A percentile compares a stretch with the other conserved stretches of the same genome.
These are phyloP conservation scores for Bostrychus sinensis DNA, from an alignment of 2,113 vertebrate species.

Conservation along the genomic window DNA sequence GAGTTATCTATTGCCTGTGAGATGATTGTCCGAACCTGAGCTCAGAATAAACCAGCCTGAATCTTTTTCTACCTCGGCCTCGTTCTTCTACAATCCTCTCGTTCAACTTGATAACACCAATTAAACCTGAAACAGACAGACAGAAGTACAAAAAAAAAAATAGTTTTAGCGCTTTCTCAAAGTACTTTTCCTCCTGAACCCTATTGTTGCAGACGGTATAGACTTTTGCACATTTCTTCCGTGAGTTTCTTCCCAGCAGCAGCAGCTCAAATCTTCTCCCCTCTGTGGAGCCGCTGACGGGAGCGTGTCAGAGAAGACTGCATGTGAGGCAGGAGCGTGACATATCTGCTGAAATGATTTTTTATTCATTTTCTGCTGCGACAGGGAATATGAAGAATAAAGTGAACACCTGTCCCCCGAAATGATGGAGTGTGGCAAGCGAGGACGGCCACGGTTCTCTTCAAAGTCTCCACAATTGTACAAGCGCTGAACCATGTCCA, in stretches of 20 bases:
- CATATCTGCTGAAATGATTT: slow-evolving; percentile 44
- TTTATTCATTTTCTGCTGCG: slow-evolving; percentile 20
- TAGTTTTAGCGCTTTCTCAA: too few relatives aligned
- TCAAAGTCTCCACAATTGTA: slow-evolving; percentile 39
- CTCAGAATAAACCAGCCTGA: too few relatives aligned
- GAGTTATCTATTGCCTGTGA: too few relatives aligned
- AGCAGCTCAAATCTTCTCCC: neutral
- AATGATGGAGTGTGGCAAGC: slow-evolving; percentile 29
- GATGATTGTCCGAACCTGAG: too few relatives aligned
- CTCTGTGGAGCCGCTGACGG: too few relatives aligned
- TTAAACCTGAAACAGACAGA: too few relatives aligned
- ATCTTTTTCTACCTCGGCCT: too few relatives aligned
- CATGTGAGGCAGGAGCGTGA: slow-evolving; percentile 32
- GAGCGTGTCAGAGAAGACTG: slow-evolving; percentile 33
- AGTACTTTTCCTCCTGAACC: neutral
- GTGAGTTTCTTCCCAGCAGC: neutral
- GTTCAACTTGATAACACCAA: too few relatives aligned
- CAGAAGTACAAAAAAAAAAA: too few relatives aligned
- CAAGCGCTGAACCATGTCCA: slow-evolving; percentile 40
- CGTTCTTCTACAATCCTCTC: too few relatives aligned
- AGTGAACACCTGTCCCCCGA: slow-evolving; percentile 42
- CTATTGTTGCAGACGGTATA: too few relatives aligned
- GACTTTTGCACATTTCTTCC: neutral
- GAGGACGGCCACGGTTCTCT: slow-evolving; percentile 36
- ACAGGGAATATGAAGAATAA: slow-evolving; percentile 24